Conservation (phyloP, 2,888 invertebrate species). For the Meloe dianella region DNA sequence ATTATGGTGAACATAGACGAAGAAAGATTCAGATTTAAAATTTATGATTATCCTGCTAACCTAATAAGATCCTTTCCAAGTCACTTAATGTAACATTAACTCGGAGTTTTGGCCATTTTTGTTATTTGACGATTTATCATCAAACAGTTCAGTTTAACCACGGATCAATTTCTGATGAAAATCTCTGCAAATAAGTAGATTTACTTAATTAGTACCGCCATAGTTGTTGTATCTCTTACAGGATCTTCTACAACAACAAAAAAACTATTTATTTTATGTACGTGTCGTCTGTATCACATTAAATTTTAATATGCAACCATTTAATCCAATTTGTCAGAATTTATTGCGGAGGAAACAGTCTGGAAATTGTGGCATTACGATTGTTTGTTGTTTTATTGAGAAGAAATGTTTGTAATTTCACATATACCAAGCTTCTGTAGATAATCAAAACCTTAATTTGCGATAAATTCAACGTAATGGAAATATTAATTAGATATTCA, state of each 20-base stretch:
- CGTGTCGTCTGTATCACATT: background rate
- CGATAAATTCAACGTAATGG: background rate
- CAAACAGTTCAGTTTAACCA: background rate
- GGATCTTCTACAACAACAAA: background rate
- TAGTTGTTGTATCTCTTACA: no score
- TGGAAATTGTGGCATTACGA: background rate
- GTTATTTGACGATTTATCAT: background rate
- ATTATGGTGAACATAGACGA: background rate
- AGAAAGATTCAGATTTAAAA: background rate
- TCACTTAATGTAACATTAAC: background rate
- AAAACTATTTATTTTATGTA: background rate
- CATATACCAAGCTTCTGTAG: background rate
- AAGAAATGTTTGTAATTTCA: slow-evolving; percentile 11
- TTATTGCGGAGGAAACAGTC: background rate
- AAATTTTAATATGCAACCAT: background rate
- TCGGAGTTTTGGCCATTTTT: background rate
- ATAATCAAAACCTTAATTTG: background rate
- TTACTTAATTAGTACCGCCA: no score
- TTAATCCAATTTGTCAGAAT: slow-evolving; percentile 4
- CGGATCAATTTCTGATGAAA: no score
- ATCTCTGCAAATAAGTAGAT: no score
- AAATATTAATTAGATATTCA: slow-evolving; percentile 1
- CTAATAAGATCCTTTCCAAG: background rate
- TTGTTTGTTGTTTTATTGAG: background rate
- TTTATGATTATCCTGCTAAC: background rate